Evolutionary conservation across 2,888 invertebrate genomes (phyloP).

Genomic region (Mythimna lalbum): DNA sequence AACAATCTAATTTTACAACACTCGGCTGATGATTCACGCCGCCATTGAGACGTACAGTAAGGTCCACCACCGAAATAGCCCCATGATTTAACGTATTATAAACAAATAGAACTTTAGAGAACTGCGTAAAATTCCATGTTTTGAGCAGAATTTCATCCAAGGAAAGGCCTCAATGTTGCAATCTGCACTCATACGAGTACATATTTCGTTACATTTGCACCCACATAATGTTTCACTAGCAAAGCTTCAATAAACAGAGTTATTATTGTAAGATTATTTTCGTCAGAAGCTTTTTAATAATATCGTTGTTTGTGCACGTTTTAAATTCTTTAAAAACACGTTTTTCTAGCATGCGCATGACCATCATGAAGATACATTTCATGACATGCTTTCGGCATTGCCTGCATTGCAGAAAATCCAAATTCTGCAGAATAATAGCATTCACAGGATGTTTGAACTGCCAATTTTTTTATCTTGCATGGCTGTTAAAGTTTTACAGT

Average conservation of each 20-base stretch:
- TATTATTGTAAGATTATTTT: slow-evolving; percentile 33
- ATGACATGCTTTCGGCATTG: slow-evolving; percentile 28
- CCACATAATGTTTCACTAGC: slow-evolving; percentile 28
- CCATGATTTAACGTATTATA: slow-evolving; percentile 74
- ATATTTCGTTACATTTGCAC: slow-evolving; percentile 45
- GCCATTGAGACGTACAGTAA: slow-evolving; percentile 82
- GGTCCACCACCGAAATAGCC: slow-evolving; percentile 76
- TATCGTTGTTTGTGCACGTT: slow-evolving; percentile 25
- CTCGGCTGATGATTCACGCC: slow-evolving; percentile 77
- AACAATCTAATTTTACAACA: slow-evolving; percentile 80
- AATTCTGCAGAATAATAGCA: slow-evolving; percentile 40
- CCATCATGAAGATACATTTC: slow-evolving; percentile 44
- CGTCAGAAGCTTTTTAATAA: slow-evolving; percentile 21
- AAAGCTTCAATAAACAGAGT: slow-evolving; percentile 37
- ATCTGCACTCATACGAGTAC: slow-evolving; percentile 21
- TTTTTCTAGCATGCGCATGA: slow-evolving; percentile 37
- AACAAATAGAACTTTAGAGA: slow-evolving; percentile 65
- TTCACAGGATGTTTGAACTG: slow-evolving; percentile 27
- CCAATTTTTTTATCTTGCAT: slow-evolving; percentile 26
- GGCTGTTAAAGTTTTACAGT: slow-evolving; percentile 16
- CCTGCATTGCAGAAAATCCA: slow-evolving; percentile 24
- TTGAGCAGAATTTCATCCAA: slow-evolving; percentile 37
- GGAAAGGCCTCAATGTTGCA: slow-evolving; percentile 46
- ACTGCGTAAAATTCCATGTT: slow-evolving; percentile 57
- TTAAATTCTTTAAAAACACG: slow-evolving; percentile 14